Evolutionary conservation across 2,113 vertebrate species (phyloP), one percentile per base, ranked within the genome.

Genomic region (Channa argus): DNA sequence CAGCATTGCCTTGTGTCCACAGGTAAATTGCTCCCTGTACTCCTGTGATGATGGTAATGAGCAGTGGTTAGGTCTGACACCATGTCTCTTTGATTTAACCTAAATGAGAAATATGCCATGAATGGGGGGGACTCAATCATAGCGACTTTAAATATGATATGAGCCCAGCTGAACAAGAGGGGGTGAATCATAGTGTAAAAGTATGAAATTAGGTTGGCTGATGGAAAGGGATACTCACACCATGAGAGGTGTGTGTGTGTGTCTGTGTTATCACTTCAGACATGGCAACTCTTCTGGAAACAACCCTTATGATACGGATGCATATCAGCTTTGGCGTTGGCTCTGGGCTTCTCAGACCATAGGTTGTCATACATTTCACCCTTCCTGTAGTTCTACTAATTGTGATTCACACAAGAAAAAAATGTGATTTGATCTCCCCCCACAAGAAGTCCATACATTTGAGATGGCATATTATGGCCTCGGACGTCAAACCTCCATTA

Each of bases 31-130:
- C 91, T 85, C 84, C 83, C 87, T 84, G 89, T 88, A 78, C 84
- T 89, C 89, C 86, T 63, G 89, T 81, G 50, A 82, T 59, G 86
- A 85, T 44, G 63, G 82, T 93, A 93, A 95, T 93, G 89, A 93
- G 87, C 66, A 45, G 70, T 72, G 88, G 88, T 91, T 90, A 89
- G 90, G 85, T 74, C 80, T 82, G 75, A 83, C 82, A 89, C 86
- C 93, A 93, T 83, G 83, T 87, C 90, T 86, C 80, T 74, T 89
- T 93, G 85, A 92, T 94, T 93, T 90, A 86, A 83, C 83, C 74
- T 72, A 88, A 93, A 93, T 92, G 92, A 92, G 88, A 92, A 93
- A 91, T 87, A 88, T 90, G 88, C 91, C 88, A 90, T 89, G 84
- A 77, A 73, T 63, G 41, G 79, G 52, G 75, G 79, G 82, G 77